Evolutionary conservation across 2,113 vertebrate species (phyloP), one percentile per base, ranked within the genome.

Genomic region (Nibea albiflora): DNA sequence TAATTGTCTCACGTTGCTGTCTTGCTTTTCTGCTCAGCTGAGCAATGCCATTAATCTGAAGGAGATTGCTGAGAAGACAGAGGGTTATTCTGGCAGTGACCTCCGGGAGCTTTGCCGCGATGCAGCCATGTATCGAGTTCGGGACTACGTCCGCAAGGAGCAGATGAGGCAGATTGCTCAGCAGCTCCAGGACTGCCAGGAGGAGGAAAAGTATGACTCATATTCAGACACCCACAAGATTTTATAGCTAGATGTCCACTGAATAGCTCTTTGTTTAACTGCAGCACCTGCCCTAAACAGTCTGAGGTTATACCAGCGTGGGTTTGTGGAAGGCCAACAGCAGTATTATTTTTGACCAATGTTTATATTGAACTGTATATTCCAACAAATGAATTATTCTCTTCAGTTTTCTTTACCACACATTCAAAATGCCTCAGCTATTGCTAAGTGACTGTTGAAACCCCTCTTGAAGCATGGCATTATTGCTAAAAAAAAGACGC

Each of bases 91-190:
- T 0, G 95, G 95, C 87, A 96, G 95, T 0, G 96, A 96, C 90
- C 93, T 96, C 58, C 78, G 92, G 49, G 95, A 96, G 89, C 88
- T 95, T 8, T 96, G 96, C 73, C 92, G 96, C 0, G 95, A 96
- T 0, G 95, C 95, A 0, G 94, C 95, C 86, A 89, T 95, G 90
- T 96, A 96, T 81, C 89, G 94, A 3, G 93, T 96, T 24, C 72
- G 95, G 16, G 95, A 96, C 82, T 96, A 94, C 11, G 89, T 96
- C 72, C 95, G 94, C 76, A 95, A 95, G 86, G 95, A 95, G 84
- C 95, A 96, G 85, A 95, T 96, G 94, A 94, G 90, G 80, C 94
- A 94, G 87, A 95, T 96, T 2, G 92, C 92, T 8, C 92, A 90
- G 63, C 93, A 95, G 91, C 80, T 95, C 0, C 92, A 91, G 76